Evolutionary conservation across 1,140 invertebrate species (phyloP).

Genomic region (Drosophila chauvacae): DNA sequence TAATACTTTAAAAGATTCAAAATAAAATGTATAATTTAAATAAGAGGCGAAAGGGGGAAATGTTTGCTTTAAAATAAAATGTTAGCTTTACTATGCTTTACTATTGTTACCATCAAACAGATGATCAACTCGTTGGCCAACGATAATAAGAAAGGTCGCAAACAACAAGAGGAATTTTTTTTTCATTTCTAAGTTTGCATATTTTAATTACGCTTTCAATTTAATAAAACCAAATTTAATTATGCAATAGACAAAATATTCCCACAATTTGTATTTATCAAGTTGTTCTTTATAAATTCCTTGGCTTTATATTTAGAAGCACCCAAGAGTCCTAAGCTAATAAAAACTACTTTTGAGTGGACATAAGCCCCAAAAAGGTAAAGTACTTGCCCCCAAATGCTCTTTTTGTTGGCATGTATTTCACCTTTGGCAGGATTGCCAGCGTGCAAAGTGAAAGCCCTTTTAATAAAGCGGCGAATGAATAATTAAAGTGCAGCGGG

Average conservation of each 20-base stretch:
- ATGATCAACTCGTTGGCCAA: not conserved
- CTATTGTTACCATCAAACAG: too few species aligned
- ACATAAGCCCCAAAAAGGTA: not conserved
- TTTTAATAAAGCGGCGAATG: conserved; percentile 21
- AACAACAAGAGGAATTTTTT: not conserved
- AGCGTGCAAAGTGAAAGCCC: not conserved
- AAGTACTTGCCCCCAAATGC: not conserved
- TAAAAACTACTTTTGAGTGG: not conserved
- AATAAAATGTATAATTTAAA: not conserved
- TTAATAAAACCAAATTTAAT: not conserved
- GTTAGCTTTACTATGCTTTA: too few species aligned
- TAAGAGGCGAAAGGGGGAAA: not conserved
- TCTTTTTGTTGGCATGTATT: not conserved
- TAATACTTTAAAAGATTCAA: not conserved
- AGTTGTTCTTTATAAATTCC: not conserved
- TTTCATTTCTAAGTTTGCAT: too few species aligned
- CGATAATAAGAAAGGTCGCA: not conserved
- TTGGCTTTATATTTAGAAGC: too few species aligned
- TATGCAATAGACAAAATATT: not conserved
- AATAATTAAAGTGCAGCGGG: conserved; percentile 25
- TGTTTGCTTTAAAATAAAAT: not conserved
- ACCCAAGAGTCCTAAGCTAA: not conserved
- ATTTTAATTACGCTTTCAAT: not conserved
- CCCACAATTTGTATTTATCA: not conserved
- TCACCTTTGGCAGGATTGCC: conserved; percentile 6